Evolutionary conservation across 2,113 vertebrate genomes (phyloP), one percentile per base, ranked within the genome.

Genomic region (Cryptomyrus ogoouensis): DNA sequence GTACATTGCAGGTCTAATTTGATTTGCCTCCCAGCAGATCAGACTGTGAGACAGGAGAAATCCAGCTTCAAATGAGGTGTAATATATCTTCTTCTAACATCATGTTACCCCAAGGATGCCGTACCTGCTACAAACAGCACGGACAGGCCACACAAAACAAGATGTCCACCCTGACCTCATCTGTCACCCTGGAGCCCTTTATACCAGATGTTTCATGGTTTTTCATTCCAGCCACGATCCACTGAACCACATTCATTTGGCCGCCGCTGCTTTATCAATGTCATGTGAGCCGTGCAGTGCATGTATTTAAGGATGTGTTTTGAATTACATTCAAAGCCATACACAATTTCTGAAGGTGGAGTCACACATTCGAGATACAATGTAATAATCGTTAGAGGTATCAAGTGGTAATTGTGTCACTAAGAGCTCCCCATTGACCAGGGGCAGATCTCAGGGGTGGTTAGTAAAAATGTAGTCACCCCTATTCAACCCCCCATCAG

Each of bases 11-110:
- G 70, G 49, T 89, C 88, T 83, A 42, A 89, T 89, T 89, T 83
- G 74, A 89, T 89, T 89, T 89, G 70, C 88, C 74, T 83, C 12
- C 88, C 35, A 66, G 88, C 70, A 89, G 70, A 89, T 56, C 46
- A 80, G 27, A 52, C 66, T 42, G 88, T 13, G 49, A 50, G 66
- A 89, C 21, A 1, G 31, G 19, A 12, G 49, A 24, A 56, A 83
- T 89, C 88, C 70, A 83, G n/a, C 50, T n/a, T 42, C 5, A 70
- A 53, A 44, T 39, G 31, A 83, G 62, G 46, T 80, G 88, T 80
- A 83, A 83, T 74, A 74, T 27, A 47, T 88, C 58, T 70, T 74
- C 88, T 44, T 50, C 46, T 70, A 74, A 74, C 39, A 74, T 31
- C 66, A 35, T 21, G 53, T 19, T 88, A 39, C 35, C 74, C 74